phyloP scores from a whole-genome alignment of 35 echinoderm and acorn worm species.

The Hemicentrotus pulcherrimus region DNA sequence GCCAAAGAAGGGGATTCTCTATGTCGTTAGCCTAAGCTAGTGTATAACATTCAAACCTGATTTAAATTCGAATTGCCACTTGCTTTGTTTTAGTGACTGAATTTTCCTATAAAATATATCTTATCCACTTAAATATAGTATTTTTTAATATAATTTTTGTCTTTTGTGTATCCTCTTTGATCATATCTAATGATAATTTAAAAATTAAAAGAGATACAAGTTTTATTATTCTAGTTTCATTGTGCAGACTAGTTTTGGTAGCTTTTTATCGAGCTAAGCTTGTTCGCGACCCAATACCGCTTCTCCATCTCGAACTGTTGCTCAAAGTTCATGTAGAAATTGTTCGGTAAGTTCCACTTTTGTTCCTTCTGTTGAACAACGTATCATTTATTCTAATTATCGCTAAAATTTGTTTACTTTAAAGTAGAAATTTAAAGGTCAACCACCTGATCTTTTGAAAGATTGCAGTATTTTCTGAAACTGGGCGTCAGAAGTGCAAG shows the following conservation, averaged over 20 bases:
- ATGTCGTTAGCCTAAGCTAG: not conserved
- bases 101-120: not conserved
- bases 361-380: not conserved
- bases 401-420: not conserved
- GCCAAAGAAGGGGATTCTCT: not conserved
- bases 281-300: not conserved
- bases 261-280: not conserved
- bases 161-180: not conserved
- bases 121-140: not conserved
- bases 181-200: not conserved
- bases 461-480: too few species aligned
- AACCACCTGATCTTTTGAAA: too few species aligned
- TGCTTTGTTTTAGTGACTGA: not conserved
- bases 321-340: not conserved
- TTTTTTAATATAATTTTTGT: not conserved
- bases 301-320: not conserved
- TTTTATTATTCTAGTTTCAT: not conserved
- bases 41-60: not conserved
- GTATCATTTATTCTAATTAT: not conserved
- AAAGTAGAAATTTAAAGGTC: not conserved
- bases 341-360: not conserved
- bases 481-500: too few species aligned
- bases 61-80: not conserved
- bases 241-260: not conserved
- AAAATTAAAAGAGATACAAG: not conserved